Conservation (phyloP, 2,113 vertebrate genomes). For the Camelus dromedarius region DNA sequence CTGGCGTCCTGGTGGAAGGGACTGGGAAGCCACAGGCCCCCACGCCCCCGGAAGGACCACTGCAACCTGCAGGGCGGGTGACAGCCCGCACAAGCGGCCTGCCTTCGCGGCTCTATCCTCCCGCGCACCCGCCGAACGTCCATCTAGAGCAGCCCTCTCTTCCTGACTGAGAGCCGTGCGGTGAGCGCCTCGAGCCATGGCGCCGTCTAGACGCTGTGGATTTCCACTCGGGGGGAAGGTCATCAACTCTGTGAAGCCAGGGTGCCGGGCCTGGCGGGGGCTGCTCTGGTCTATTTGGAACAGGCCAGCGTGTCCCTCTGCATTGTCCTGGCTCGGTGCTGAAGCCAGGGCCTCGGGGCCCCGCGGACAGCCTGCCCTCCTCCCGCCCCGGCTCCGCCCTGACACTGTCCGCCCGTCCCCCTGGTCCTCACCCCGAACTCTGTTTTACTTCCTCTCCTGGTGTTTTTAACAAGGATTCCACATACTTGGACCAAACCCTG, state of each 20-base stretch:
- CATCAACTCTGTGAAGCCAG: accelerated
- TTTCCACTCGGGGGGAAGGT: accelerated
- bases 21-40: background rate
- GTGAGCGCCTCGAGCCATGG: accelerated
- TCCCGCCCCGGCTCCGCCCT: accelerated
- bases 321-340: accelerated
- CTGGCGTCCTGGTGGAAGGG: background rate
- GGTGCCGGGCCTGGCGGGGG: accelerated
- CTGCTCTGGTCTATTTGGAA: background rate
- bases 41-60: background rate
- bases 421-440: background rate
- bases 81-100: accelerated
- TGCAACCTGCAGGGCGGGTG: accelerated
- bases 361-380: accelerated
- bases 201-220: background rate
- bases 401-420: accelerated
- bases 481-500: constrained; percentile 6
- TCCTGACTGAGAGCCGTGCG: accelerated
- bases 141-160: background rate
- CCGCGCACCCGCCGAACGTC: background rate
- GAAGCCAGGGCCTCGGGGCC: background rate
- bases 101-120: background rate
- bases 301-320: accelerated
- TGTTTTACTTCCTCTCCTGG: background rate
- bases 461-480: constrained; percentile 54